Evolutionary conservation across 1,140 invertebrate species (phyloP).

Genomic region (Drosophila pruinosa): DNA sequence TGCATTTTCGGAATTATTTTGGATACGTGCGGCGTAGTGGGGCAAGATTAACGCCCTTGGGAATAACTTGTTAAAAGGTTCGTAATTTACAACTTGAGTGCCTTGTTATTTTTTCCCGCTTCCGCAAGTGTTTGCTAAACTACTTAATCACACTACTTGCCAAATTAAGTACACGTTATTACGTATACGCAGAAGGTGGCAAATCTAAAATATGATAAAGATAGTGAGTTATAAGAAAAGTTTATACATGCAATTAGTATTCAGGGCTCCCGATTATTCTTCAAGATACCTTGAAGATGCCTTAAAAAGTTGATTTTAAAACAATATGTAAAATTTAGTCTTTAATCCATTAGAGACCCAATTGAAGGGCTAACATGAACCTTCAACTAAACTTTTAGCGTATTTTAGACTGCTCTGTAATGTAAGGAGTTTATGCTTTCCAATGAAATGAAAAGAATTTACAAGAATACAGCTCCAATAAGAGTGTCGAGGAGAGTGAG

Average conservation of each 20-base stretch:
- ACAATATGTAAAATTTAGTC: background rate
- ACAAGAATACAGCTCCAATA: background rate
- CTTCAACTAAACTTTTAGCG: background rate
- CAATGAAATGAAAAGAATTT: conserved; percentile 4
- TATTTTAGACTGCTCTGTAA: conserved; percentile 5
- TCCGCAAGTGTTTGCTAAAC: conserved; percentile 1
- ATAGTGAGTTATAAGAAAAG: background rate
- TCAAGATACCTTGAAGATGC: background rate
- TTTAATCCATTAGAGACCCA: background rate
- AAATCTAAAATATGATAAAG: background rate
- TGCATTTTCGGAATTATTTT: conserved; percentile 17
- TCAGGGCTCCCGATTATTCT: no score
- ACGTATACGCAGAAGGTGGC: conserved; percentile 19
- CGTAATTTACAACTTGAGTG: conserved; percentile 21
- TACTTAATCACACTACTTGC: background rate
- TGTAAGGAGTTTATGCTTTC: background rate
- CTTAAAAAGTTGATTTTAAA: background rate
- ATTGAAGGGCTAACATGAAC: background rate
- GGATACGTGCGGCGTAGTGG: conserved; percentile 20
- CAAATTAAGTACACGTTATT: conserved; percentile 10
- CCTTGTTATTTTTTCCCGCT: background rate
- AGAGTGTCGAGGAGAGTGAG: background rate
- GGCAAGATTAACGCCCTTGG: conserved; percentile 5
- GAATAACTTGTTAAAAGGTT: conserved; percentile 20
- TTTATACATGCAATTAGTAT: background rate